Conservation (phyloP, 2,113 vertebrate genomes). For the Pterophyllum scalare region DNA sequence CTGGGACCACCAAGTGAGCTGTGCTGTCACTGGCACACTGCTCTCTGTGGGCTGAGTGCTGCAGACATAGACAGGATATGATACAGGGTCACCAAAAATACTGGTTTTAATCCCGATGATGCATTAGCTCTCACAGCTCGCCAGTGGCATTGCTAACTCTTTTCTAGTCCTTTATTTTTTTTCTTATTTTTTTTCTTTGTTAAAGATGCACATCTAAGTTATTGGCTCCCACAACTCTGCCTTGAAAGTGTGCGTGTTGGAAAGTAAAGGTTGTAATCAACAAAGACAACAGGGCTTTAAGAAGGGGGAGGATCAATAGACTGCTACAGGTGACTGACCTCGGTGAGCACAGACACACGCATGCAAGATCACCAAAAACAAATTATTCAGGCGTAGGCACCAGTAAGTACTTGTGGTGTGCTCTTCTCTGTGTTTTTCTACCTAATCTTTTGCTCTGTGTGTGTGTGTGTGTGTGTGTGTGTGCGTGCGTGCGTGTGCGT, state of each 20-base stretch:
- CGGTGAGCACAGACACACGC: slow-evolving; percentile 50
- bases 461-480: not conserved
- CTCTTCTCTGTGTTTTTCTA: slow-evolving; percentile 39
- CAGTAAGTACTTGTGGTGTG: slow-evolving; percentile 37
- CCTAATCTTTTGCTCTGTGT: slow-evolving; percentile 43
- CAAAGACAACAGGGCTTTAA: slow-evolving; percentile 69
- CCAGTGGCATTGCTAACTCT: slow-evolving; percentile 29
- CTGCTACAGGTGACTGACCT: slow-evolving; percentile 74
- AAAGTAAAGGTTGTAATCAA: slow-evolving; percentile 64
- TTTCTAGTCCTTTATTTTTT: slow-evolving; percentile 1
- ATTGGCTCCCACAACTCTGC: slow-evolving; percentile 20
- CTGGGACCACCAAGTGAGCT: slow-evolving; percentile 75
- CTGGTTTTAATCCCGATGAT: slow-evolving; percentile 37
- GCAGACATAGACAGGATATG: slow-evolving; percentile 61
- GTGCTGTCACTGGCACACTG: slow-evolving; percentile 74
- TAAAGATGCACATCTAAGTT: slow-evolving; percentile 22
- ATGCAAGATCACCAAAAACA: slow-evolving; percentile 44
- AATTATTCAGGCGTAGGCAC: slow-evolving; percentile 37
- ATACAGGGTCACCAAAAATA: slow-evolving; percentile 67
- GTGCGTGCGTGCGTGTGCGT: slow-evolving; percentile 13
- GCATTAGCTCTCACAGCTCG: slow-evolving; percentile 28
- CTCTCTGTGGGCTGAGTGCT: slow-evolving; percentile 55
- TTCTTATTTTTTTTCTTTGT: not conserved
- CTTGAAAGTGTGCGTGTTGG: slow-evolving; percentile 28
- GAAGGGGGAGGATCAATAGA: slow-evolving; percentile 69